phyloP scores from a whole-genome alignment of 2,888 invertebrate species.

The Morpho achilles region DNA sequence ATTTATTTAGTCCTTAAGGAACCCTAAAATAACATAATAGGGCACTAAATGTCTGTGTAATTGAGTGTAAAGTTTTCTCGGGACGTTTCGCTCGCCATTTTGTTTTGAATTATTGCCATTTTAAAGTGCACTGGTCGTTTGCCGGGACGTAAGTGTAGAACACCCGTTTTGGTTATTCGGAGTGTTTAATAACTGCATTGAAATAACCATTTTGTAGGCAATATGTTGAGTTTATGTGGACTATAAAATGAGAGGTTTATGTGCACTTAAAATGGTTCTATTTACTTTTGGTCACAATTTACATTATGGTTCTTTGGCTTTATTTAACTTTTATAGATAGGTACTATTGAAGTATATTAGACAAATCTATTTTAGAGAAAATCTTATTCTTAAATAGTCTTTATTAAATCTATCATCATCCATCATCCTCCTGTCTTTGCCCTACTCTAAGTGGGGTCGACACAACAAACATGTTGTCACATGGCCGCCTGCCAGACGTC shows the following conservation, averaged over 20 bases:
- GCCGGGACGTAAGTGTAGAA: conserved; percentile 39
- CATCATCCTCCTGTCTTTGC: no score
- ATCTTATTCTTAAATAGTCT: no score
- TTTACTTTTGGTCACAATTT: no score
- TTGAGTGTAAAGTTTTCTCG: conserved; percentile 54
- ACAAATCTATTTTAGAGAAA: no score
- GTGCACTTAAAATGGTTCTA: conserved; percentile 21
- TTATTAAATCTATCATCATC: no score
- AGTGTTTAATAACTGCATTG: conserved; percentile 59
- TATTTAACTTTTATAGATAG: no score
- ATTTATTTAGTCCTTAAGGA: conserved; percentile 9
- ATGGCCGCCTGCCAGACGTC: no score
- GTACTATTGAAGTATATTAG: no score
- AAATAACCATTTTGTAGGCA: conserved; percentile 55
- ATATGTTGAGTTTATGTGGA: conserved; percentile 49
- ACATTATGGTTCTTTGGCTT: no score
- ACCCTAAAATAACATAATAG: conserved; percentile 20
- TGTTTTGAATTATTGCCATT: conserved; percentile 42
- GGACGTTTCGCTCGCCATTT: conserved; percentile 39
- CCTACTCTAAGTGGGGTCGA: no score
- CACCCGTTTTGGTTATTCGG: conserved; percentile 56
- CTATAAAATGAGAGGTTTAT: conserved; percentile 52
- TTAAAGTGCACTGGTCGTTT: conserved; percentile 39
- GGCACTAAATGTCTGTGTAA: conserved; percentile 49
- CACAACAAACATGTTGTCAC: no score